Base-by-base conservation (phyloP, 2,797 vertebrate species). In the Okamejei kenojei region DNA sequence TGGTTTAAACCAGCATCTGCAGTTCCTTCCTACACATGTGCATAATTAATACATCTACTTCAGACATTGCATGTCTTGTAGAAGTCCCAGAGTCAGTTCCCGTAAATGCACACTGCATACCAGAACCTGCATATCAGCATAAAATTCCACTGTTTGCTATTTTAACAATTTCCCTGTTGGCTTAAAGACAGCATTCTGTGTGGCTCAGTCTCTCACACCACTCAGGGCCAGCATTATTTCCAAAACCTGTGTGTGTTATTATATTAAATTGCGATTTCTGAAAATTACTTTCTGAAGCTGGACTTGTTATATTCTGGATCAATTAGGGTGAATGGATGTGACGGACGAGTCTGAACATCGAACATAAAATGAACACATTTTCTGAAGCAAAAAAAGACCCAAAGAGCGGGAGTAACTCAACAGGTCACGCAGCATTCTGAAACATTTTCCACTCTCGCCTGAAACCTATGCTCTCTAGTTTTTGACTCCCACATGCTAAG, bases 221-320 rank as follows among this genome's bases (percentile, higher is more conserved):
- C 65, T 88, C 63, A 68, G 61, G 9, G 15, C 15, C 29, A 88
- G 84, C 61, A 17, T 88, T 88, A 68, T 86, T 86, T 63, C 82
- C 63, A 86, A 86, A 17, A 35, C 68, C 29, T 68, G 84, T 15
- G 84, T 35, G 84, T 68, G 10, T 65, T 86, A 86, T 86, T 86
- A 35, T 68, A 68, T 68, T 88, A 32, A 68, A 88, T 35, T 88
- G 84, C 65, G 84, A 88, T 35, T 68, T 88, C 84, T 88, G 61
- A 19, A 88, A 88, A 10, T 21, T 32, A 63, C n/a, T 23, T 32
- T 23, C n/a, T 88, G 63, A 88, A 88, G 61, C n/a, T 35, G n/a
- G 63, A 68, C n/a, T 35, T 88, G 17, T 68, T 6, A 17, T 68
- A 15, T n/a, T 32, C 17, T 19, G 19, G 63, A 63, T 19, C 63